These are phyloP conservation scores for Synanthedon formicaeformis DNA, from an alignment of 2,888 invertebrate species.

Conservation along the genomic window DNA sequence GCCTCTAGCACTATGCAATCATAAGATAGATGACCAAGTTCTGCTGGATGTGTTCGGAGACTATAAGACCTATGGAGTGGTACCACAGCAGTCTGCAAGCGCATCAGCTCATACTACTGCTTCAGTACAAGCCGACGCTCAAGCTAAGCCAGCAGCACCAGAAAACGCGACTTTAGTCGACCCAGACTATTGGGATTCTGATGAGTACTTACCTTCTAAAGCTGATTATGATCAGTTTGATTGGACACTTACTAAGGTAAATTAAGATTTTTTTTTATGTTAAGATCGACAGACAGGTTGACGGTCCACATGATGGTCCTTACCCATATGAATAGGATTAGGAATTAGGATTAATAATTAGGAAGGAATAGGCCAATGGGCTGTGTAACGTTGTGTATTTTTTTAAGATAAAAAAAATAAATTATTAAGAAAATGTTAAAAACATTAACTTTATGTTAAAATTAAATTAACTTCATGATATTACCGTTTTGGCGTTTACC, in stretches of 20 bases:
- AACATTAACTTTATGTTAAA: no score
- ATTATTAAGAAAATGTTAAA: no score
- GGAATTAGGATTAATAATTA: no score
- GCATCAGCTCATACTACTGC: slow-evolving; percentile 6
- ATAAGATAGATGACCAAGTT: neutral
- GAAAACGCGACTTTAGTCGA: slow-evolving; percentile 23
- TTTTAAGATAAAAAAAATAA: no score
- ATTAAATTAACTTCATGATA: no score
- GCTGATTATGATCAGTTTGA: slow-evolving; percentile 73
- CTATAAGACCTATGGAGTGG: slow-evolving; percentile 29
- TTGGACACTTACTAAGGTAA: slow-evolving; percentile 74
- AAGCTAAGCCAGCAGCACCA: slow-evolving; percentile 29
- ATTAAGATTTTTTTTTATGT: no score
- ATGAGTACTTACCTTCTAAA: slow-evolving; percentile 27
- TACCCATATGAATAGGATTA: no score
- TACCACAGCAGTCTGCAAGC: slow-evolving; percentile 4
- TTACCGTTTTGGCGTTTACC: no score
- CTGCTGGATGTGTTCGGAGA: slow-evolving; percentile 9
- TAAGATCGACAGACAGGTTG: no score
- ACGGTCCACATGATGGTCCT: no score
- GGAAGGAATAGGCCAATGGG: no score
- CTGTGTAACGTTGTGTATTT: no score
- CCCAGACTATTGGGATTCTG: slow-evolving; percentile 33
- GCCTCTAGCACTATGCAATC: slow-evolving; percentile 2
- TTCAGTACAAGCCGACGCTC: slow-evolving; percentile 6